Base-by-base conservation (phyloP, 2,888 invertebrate genomes). In the Dexiosoma caninum region DNA sequence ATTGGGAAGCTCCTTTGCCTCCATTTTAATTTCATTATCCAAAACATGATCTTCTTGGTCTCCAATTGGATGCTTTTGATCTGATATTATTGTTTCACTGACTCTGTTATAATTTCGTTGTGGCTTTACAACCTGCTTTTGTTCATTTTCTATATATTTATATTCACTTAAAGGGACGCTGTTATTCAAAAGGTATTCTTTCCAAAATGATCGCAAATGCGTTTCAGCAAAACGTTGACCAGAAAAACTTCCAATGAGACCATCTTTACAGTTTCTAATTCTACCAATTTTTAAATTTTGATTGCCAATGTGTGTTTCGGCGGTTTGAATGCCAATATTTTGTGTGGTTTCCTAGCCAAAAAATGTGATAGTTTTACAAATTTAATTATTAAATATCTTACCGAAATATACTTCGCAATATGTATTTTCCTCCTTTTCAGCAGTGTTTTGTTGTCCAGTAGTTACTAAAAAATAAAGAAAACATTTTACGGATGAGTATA, bases 321-420 rank as follows among this genome's bases (percentile, higher is more conserved):
- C 49, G 83, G 85, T 83, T 84, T 86, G 76, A 83, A 86, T 85
- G 82, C 84, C 85, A 84, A 83, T 86, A 84, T 86, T 85, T 84
- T 85, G 85, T 70, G 44, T 59, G 3, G 70, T 85, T 84, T 82
- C 62, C 82, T 81, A 74, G 53, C 76, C 74, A 76, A 78, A 69
- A 75, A 78, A 76, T 42, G 59, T 67, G 51, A 64, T 10, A 46
- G 77, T 85, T 86, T 85, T 85, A 83, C 82, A 85, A 83, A 83
- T 79, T 67, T 16, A 59, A 16, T 19, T 81, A 83, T 82, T 80
- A 84, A 80, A 83, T 55, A 55, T 81, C 88, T 88, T 87, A 88
- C 88, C 88, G 81, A 53, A 77, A 81, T 84, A 87, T 88, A 86
- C 87, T 83, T 87, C 80, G 23, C 51, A 44, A n/a, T 19, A 60